phyloP scores from a whole-genome alignment of 1,140 invertebrate genomes.

The Euglossa dilemma region DNA sequence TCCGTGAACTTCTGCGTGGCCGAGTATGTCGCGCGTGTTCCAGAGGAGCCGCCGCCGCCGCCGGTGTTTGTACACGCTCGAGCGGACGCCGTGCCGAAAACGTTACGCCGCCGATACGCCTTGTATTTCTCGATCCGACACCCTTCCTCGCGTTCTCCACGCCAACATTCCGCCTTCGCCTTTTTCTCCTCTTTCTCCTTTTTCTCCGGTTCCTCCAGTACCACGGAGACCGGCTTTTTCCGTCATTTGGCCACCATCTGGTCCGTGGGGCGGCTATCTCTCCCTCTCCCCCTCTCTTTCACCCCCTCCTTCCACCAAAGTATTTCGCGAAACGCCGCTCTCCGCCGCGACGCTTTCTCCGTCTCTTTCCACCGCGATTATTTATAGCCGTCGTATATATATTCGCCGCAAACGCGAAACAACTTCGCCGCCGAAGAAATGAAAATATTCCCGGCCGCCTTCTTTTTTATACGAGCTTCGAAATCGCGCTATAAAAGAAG shows the following conservation, averaged over 20 bases:
- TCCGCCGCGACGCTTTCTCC: too few relatives aligned
- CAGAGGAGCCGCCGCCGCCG: neutral
- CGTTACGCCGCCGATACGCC: conserved; percentile 3
- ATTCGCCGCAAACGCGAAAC: conserved; percentile 4
- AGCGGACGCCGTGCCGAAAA: neutral
- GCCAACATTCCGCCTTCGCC: conserved; percentile 13
- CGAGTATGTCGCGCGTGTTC: conserved; percentile 26
- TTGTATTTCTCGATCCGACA: neutral
- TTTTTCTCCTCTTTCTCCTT: neutral
- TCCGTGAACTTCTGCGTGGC: conserved; percentile 21
- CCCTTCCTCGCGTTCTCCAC: neutral
- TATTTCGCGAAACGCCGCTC: conserved; percentile 28
- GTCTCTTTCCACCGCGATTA: conserved; percentile 6
- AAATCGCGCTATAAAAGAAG: conserved; percentile 44
- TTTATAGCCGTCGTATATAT: conserved; percentile 19
- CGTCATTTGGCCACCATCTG: conserved; percentile 42
- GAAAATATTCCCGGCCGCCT: conserved; percentile 20
- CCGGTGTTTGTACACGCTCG: neutral
- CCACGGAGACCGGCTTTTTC: neutral
- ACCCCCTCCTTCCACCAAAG: conserved; percentile 5
- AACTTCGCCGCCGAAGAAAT: conserved; percentile 30
- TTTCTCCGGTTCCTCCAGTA: neutral
- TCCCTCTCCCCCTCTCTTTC: too few relatives aligned
- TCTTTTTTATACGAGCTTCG: conserved; percentile 30
- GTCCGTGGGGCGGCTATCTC: too few relatives aligned